phyloP scores from a whole-genome alignment of 2,113 vertebrate genomes.

The Forbesichthys papilliferus region DNA sequence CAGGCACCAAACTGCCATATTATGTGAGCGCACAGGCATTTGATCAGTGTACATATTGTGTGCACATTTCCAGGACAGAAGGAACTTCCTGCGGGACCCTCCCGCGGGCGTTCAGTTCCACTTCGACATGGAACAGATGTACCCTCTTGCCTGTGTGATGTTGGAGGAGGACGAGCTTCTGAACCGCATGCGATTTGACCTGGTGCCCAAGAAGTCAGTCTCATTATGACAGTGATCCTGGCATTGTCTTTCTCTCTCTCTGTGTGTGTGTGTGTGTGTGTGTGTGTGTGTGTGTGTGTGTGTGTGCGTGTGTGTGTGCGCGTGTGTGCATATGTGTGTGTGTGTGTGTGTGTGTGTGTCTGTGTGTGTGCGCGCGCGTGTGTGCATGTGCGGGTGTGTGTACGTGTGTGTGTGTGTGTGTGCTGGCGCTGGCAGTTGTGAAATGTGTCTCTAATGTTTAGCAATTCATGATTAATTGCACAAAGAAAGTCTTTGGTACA shows the following conservation, averaged over 20 bases:
- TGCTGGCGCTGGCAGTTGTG: not conserved
- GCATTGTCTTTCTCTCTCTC: no score
- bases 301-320: constrained; percentile 2
- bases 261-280: not conserved
- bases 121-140: constrained; percentile 73
- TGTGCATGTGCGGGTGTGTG: not conserved
- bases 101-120: constrained; percentile 70
- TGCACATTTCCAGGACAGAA: constrained; percentile 56
- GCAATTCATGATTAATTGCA: no score
- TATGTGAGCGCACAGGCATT: not conserved
- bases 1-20: not conserved
- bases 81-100: constrained; percentile 71
- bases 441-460: no score
- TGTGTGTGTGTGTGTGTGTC: not conserved
- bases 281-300: not conserved
- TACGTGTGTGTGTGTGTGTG: not conserved
- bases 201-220: constrained; percentile 70
- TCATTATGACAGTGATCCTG: no score
- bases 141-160: constrained; percentile 68
- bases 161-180: constrained; percentile 72
- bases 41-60: not conserved
- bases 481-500: no score
- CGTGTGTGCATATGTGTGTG: not conserved
- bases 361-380: constrained; percentile 1
- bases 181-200: constrained; percentile 72